Percentiles rank a stretch among this genome's conserved stretches.
These are phyloP conservation scores for Vipera ursinii DNA, from an alignment of 2,797 vertebrate species.

Conservation along the genomic window DNA sequence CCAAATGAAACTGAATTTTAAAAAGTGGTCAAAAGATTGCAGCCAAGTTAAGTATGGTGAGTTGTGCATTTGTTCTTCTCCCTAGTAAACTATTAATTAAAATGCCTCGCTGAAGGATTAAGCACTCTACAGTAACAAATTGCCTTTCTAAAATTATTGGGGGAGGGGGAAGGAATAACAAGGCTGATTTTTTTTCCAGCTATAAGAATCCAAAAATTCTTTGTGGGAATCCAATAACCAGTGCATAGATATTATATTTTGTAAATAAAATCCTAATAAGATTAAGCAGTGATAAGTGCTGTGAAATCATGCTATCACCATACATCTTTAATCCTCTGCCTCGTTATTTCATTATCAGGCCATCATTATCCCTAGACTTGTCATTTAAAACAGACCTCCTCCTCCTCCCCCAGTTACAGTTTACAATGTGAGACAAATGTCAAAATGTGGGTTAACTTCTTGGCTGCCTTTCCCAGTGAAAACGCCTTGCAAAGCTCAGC, in stretches of 20 bases:
- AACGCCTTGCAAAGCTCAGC: neutral
- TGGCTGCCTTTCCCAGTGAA: neutral
- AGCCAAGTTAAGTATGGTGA: conserved; percentile 32
- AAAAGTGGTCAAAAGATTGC: neutral
- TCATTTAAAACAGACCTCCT: neutral
- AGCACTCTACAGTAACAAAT: neutral
- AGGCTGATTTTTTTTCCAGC: neutral
- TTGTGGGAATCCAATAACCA: neutral
- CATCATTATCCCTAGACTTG: neutral
- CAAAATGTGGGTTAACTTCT: neutral
- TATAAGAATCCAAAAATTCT: neutral
- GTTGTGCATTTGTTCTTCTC: conserved; percentile 21
- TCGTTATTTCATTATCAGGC: neutral
- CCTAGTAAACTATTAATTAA: neutral
- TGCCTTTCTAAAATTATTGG: neutral
- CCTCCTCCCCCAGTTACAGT: neutral
- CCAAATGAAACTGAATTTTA: neutral
- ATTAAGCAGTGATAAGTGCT: conserved; percentile 31
- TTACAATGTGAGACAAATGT: neutral
- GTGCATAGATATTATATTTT: neutral
- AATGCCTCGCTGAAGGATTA: conserved; percentile 12
- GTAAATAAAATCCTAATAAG: neutral
- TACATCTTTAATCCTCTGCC: neutral
- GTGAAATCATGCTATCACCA: neutral
- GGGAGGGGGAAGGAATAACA: neutral